Evolutionary conservation across 2,888 invertebrate genomes (phyloP).

Genomic region (Parnassius apollo): DNA sequence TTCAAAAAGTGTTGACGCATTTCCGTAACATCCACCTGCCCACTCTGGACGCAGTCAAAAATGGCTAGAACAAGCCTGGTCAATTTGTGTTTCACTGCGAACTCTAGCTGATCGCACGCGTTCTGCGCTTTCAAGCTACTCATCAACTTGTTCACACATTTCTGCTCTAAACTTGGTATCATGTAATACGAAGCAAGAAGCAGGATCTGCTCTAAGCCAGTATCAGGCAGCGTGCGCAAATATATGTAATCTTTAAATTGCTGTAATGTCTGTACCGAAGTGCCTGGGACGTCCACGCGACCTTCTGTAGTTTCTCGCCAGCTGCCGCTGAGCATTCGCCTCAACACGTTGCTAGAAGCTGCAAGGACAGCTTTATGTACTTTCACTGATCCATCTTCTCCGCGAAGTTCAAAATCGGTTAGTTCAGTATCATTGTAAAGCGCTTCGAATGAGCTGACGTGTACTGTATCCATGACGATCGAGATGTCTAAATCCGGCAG

Average conservation of each 20-base stretch:
- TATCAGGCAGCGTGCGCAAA: constrained; percentile 43
- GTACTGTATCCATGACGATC: constrained; percentile 38
- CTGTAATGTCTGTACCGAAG: constrained; percentile 44
- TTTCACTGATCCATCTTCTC: constrained; percentile 49
- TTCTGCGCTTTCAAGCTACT: constrained; percentile 34
- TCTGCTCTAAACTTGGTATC: constrained; percentile 52
- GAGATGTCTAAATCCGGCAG: constrained; percentile 44
- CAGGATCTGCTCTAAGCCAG: constrained; percentile 46
- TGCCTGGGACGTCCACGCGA: constrained; percentile 45
- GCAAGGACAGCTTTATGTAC: constrained; percentile 51
- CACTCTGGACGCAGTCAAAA: constrained; percentile 43
- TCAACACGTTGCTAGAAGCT: constrained; percentile 49
- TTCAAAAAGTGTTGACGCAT: constrained; percentile 38
- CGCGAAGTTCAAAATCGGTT: constrained; percentile 52
- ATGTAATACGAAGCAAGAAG: constrained; percentile 50
- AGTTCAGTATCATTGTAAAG: constrained; percentile 49
- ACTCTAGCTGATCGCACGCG: constrained; percentile 45
- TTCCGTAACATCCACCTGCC: constrained; percentile 39
- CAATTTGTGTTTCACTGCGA: constrained; percentile 48
- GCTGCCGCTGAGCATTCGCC: constrained; percentile 46
- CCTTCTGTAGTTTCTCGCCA: constrained; percentile 52
- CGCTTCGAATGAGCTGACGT: constrained; percentile 37
- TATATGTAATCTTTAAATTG: constrained; percentile 53
- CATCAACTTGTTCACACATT: constrained; percentile 48
- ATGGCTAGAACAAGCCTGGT: constrained; percentile 44